Evolutionary conservation across 2,888 invertebrate species (phyloP), one percentile per base, ranked within the genome.

Genomic region (Globia sparganii): DNA sequence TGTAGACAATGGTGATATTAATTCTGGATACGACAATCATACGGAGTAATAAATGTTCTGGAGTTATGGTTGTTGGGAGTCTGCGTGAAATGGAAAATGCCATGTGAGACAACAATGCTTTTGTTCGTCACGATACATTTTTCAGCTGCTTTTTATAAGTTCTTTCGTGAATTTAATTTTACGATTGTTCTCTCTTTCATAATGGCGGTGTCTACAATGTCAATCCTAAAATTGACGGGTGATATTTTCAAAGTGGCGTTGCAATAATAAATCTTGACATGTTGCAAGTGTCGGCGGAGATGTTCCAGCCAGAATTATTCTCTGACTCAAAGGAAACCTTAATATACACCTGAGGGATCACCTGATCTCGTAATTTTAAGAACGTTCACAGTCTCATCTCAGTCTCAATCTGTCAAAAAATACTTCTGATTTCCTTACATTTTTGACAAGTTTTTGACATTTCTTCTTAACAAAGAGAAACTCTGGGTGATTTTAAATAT

Each of bases 1-100:
- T 87, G 87, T 89, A 87, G 89, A 86, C 86, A 86, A 85, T 87
- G 85, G 82, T 83, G 83, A 80, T 89, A 86, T 90, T 87, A 88
- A 87, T 86, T 87, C 84, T 88, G 89, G 81, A 83, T 86, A 82
- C 85, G 84, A 90, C 88, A 85, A 85, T 88, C 87, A 87, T 85
- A 84, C 84, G 78, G 79, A 77, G 89, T 85, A 88, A 87, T 87
- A 89, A 89, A 87, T 89, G 87, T 82, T 82, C 82, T 62, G 25
- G 77, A 89, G 81, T 87, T 89, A 88, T 84, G 77, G 89, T 74
- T 75, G 81, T 80, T 87, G 72, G 62, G 49, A 72, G 15, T 25
- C 62, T 87, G 87, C 83, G 89, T 87, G 85, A 81, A 88, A 87
- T 74, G 78, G 77, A 83, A 68, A 84, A 84, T 86, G 86, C 72